phyloP scores from a whole-genome alignment of 2,113 vertebrate species.

The Ptilonorhynchus violaceus region DNA sequence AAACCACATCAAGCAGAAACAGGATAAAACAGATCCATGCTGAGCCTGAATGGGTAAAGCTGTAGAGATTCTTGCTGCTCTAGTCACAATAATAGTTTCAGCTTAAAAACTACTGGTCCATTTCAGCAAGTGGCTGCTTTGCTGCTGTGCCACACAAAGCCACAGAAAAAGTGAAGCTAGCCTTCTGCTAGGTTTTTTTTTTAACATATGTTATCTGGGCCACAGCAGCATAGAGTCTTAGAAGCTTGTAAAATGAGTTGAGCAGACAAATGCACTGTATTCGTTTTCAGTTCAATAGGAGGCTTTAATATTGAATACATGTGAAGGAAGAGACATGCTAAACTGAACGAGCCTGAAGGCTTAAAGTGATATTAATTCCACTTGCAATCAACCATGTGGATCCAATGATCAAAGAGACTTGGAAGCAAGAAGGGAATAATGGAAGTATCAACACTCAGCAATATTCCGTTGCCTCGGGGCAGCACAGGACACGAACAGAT shows the following conservation, averaged over 20 bases:
- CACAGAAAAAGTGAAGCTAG: background rate
- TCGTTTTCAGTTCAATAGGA: constrained; percentile 44
- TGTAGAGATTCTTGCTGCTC: background rate
- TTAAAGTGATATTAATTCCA: constrained; percentile 54
- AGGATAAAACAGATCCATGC: background rate
- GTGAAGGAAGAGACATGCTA: constrained; percentile 36
- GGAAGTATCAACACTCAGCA: constrained; percentile 52
- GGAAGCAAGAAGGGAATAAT: constrained; percentile 41
- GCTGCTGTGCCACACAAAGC: background rate
- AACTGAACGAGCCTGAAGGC: constrained; percentile 37
- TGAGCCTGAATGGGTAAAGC: background rate
- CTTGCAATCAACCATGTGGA: constrained; percentile 53
- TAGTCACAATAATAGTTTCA: background rate
- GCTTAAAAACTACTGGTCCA: background rate
- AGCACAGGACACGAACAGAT: background rate
- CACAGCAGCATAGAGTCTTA: background rate
- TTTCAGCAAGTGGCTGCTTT: constrained; percentile 4
- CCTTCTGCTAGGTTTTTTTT: background rate
- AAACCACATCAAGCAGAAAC: constrained; percentile 48
- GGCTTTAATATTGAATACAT: constrained; percentile 51
- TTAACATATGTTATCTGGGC: background rate
- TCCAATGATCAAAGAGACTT: constrained; percentile 55
- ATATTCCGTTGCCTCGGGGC: background rate
- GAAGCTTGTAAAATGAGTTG: constrained; percentile 44
- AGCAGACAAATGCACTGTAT: constrained; percentile 29